These are phyloP conservation scores for Polymixis lichenea DNA, from an alignment of 2,888 invertebrate genomes.

Conservation along the genomic window DNA sequence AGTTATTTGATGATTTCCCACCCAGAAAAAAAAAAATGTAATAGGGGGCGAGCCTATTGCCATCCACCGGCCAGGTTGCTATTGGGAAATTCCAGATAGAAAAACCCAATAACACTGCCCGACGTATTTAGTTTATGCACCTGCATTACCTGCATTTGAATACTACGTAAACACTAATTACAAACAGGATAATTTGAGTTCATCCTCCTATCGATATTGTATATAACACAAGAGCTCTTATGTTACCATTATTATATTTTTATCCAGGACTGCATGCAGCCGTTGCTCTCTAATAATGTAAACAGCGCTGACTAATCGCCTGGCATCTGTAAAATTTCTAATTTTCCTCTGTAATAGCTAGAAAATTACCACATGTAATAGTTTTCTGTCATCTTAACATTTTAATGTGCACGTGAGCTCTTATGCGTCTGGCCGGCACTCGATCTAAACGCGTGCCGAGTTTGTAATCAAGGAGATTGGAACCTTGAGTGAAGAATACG, in stretches of 20 bases:
- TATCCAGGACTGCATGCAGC: background rate
- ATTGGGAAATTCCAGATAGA: no score
- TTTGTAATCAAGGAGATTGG: constrained; percentile 37
- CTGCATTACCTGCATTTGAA: background rate
- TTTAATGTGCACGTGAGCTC: constrained; percentile 40
- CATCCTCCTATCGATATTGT: constrained; percentile 3
- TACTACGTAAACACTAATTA: no score
- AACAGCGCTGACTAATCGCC: constrained; percentile 24
- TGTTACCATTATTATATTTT: constrained; percentile 16
- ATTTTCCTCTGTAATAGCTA: constrained; percentile 21
- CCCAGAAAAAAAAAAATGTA: no score
- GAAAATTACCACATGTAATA: constrained; percentile 30
- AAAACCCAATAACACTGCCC: no score
- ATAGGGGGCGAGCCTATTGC: no score
- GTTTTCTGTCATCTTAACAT: constrained; percentile 32
- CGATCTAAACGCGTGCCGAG: constrained; percentile 26
- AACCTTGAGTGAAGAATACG: constrained; percentile 35
- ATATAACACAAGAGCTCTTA: background rate
- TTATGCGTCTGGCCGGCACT: constrained; percentile 19
- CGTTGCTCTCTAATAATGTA: constrained; percentile 29
- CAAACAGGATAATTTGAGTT: background rate
- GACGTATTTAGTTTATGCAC: no score
- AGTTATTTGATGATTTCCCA: no score
- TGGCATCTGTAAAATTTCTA: constrained; percentile 23
- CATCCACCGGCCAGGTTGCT: no score